A percentile compares a stretch with the other conserved stretches of the same genome.
phyloP scores from a whole-genome alignment of 2,888 invertebrate genomes.

The Dicyrtomina minuta region DNA sequence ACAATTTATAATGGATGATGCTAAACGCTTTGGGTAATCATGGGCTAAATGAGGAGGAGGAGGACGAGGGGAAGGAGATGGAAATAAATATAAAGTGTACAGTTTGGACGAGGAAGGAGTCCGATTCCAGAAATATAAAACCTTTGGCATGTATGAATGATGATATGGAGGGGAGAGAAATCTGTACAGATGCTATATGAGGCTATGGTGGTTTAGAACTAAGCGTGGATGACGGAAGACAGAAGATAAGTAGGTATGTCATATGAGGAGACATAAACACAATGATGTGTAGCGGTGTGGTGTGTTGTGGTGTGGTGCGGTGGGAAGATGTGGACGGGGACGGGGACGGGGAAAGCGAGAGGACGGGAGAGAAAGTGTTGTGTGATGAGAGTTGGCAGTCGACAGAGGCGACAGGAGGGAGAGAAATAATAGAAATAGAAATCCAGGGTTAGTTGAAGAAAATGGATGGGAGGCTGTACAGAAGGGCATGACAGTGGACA shows the following conservation, averaged over 20 bases:
- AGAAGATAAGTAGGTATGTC: slow-evolving; percentile 17
- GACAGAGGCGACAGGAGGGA: no score
- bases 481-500: slow-evolving; percentile 18
- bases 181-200: neutral
- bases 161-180: neutral
- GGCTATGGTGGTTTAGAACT: neutral
- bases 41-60: neutral
- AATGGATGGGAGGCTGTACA: slow-evolving; percentile 19
- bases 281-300: neutral
- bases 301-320: neutral
- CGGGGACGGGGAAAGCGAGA: neutral
- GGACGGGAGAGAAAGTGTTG: neutral
- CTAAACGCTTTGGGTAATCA: neutral
- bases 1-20: no score
- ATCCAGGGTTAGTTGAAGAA: neutral
- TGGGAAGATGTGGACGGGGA: neutral
- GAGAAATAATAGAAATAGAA: no score
- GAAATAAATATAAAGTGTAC: neutral
- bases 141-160: neutral
- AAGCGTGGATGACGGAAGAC: neutral
- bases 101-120: neutral
- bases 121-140: no score
- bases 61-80: neutral
- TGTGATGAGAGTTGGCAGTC: neutral
- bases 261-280: slow-evolving; percentile 15